Evolutionary conservation across 64 coral and sea anemone genomes (phyloP), one percentile per base, ranked within the genome.

Genomic region (Stichodactyla helianthus): DNA sequence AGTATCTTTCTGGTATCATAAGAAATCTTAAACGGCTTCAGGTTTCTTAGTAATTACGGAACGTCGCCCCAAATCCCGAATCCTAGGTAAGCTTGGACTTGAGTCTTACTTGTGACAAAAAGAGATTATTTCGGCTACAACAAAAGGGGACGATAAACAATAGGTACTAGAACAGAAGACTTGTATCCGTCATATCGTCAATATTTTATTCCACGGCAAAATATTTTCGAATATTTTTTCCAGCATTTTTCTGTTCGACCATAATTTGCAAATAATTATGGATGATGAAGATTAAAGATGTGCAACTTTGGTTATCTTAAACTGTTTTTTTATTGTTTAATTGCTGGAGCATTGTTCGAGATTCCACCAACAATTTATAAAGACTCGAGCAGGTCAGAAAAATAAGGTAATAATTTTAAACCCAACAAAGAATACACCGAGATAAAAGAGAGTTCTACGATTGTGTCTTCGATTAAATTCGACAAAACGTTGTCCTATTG

Each of bases 311-410:
- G 22, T 11, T 74, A 74, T 74, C 25, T 68, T 68, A 68, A 68
- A 68, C 63, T 74, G 68, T 74, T 74, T 74, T 74, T 74, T 28
- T 74, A 74, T 74, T 74, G 68, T 31, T 19, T 74, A 31, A 74
- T 74, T 74, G 26, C 23, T 31, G 68, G 68, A 35, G n/a, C 25
- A 74, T 74, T 74, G 68, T 74, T 74, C 68, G 25, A 74, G 10
- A 74, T 31, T 74, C 68, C n/a, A 74, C 68, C 68, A 31, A 11
- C 68, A 74, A 74, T 74, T 74, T 74, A 12, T 31, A 23, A 65
- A 31, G 23, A n/a, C 68, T 2, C 25, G 26, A 74, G 68, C 68
- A 74, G 68, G 68, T 74, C 25, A 20, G n/a, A 0, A 20, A 10
- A 31, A 11, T 9, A 28, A 74, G 68, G 68, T 74, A 25, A 26